Percentiles rank a stretch among this genome's conserved stretches.
Conservation (phyloP, 2,113 vertebrate genomes). For the Protobothrops mucrosquamatus region DNA sequence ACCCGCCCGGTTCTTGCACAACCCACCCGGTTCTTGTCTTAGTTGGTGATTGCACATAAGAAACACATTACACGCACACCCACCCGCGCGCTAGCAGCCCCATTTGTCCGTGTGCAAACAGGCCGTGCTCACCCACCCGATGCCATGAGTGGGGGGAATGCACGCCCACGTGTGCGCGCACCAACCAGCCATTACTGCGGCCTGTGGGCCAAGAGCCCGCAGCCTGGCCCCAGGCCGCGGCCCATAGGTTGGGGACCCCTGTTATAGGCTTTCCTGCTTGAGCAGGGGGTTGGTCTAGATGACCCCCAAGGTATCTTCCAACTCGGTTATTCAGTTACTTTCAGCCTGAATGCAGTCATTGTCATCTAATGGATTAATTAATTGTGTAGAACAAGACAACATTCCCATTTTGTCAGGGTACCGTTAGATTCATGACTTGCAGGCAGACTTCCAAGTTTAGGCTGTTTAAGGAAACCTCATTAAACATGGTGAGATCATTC, state of each 20-base stretch:
- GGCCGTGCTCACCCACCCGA: too few species aligned
- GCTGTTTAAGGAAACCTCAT: not conserved
- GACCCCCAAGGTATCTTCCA: not conserved
- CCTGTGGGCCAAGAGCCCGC: too few species aligned
- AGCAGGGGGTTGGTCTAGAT: not conserved
- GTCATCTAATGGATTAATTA: not conserved
- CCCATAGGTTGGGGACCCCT: too few species aligned
- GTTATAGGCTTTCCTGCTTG: not conserved
- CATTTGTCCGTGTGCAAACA: too few species aligned
- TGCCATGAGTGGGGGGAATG: too few species aligned
- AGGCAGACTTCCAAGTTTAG: not conserved
- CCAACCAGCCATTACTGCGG: too few species aligned
- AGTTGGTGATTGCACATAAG: too few species aligned
- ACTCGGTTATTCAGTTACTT: not conserved
- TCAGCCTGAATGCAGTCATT: not conserved
- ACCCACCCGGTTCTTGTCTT: too few species aligned
- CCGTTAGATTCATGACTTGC: not conserved
- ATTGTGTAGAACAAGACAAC: not conserved
- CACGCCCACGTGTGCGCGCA: rapidly evolving
- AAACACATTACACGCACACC: too few species aligned
- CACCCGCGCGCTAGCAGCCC: too few species aligned
- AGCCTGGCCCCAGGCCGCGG: too few species aligned
- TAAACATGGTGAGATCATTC: not conserved
- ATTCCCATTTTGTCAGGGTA: not conserved
- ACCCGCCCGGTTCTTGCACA: rapidly evolving